A percentile compares a stretch with the other conserved stretches of the same genome.
These are phyloP conservation scores for Magallana angulata DNA, from an alignment of 1,140 invertebrate genomes.

Conservation along the genomic window DNA sequence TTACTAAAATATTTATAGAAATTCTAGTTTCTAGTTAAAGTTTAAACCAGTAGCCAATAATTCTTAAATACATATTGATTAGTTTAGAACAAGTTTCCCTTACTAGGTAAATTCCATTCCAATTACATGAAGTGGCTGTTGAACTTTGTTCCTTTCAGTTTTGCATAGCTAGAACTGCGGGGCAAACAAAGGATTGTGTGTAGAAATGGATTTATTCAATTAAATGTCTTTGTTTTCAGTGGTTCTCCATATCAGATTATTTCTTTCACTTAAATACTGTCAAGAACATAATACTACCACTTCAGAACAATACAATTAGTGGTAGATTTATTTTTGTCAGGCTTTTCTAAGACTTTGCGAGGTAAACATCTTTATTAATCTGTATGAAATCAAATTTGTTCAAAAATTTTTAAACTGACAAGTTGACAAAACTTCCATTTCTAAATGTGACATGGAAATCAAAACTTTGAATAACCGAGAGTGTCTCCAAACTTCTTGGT, in stretches of 20 bases:
- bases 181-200: conserved; percentile 2
- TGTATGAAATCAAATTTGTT: not conserved
- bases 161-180: conserved; percentile 1
- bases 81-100: not conserved
- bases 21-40: too few relatives aligned
- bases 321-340: not conserved
- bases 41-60: too few relatives aligned
- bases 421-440: not conserved
- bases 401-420: conserved; percentile 3
- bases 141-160: not conserved
- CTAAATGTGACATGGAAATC: not conserved
- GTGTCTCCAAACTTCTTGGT: not conserved
- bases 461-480: not conserved
- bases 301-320: conserved; percentile 12
- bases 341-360: not conserved
- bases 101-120: not conserved
- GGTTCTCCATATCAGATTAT: conserved; percentile 5
- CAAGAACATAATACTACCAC: not conserved
- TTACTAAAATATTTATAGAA: too few relatives aligned
- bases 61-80: too few relatives aligned
- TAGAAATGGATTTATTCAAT: conserved; percentile 6
- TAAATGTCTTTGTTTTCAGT: conserved; percentile 31
- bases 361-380: not conserved
- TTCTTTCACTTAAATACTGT: conserved; percentile 4
- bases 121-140: conserved; percentile 22